Base-by-base conservation (phyloP, 92 coral and sea anemone genomes). In the Zoanthus sociatus region DNA sequence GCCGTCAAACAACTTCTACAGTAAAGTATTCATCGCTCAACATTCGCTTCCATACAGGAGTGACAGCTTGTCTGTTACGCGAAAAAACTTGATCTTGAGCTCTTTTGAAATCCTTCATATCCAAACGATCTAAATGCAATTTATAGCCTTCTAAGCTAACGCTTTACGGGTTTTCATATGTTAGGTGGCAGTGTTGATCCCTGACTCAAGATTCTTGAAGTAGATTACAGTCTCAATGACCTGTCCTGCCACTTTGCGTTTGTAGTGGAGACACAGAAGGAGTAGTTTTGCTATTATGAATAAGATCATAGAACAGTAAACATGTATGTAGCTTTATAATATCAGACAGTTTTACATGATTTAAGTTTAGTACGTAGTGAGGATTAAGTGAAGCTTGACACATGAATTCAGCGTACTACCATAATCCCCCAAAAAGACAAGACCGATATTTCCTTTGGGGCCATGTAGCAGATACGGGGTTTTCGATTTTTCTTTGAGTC, bases 161-260 rank as follows among this genome's bases (percentile, higher is more conserved):
- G 90, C 90, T 51, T 69, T 78, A 48, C 54, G 47, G 55, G 30
- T 64, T 31, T 75, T 86, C 26, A 66, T 66, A 66, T 66, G 1
- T 5, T 66, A 21, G 17, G 30, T 66, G 3, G 44, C 64, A 37
- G 46, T 21, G 3, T 30, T 87, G 33, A 88, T 37, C 77, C 55
- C 33, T 21, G 70, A 69, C 45, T 82, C 91, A 17, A 78, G 86
- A 46, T 87, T 61, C 56, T 87, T 87, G 79, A 78, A 87, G 87
- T 87, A 87, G 56, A 46, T 45, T 44, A 78, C 76, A 18, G n/a
- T 50, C 71, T 87, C 90, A 12, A 66, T 17, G 71, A 26, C 26
- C 26, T 26, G 71, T 9, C 71, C n/a, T 1, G 20, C 1, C 1
- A 53, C 58, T 53, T 53, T 53, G 58, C 58, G 13, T 66, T 7